Evolutionary conservation across 2,113 vertebrate species (phyloP), one percentile per base, ranked within the genome.

Genomic region (Aramus guarauna): DNA sequence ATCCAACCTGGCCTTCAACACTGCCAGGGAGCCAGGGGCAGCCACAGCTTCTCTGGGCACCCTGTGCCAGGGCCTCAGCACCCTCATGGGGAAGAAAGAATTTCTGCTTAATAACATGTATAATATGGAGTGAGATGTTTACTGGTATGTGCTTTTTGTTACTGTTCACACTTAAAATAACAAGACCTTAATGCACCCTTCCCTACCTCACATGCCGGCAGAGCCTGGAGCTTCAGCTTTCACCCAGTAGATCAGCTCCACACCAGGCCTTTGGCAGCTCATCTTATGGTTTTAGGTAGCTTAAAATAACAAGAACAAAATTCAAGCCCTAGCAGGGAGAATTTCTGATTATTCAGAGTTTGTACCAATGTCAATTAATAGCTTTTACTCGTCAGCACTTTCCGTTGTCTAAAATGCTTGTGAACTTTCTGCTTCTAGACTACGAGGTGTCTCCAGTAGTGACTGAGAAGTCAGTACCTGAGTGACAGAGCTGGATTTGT

Each of bases 381-480:
- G 5, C 29, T 91, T 81, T 67, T 59, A 37, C n/a, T 55, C 50
- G 7, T 78, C 32, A 37, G 11, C 21, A 60, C 19, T 23, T 88
- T 68, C 27, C 11, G 0, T 11, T 90, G 29, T 29, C 79, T 52
- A 43, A 90, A 63, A 50, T 72, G 50, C 13, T n/a, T 23, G 6
- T 48, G 62, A 68, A 9, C 9, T 5, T 60, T n/a, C 19, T 32
- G 45, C 17, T 15, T 39, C 26, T 21, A 34, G 52, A 3, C 9
- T 50, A 2, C 0, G 0, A 5, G 11, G 30, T 85, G 52, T 50
- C 52, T 78, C 1, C 0, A 48, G 45, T 7, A 9, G 34, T 32
- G 60, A 50, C 26, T 12, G 56, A 43, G 12, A 63, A 77, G 55
- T 32, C 8, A 3, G 47, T 20, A 12, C 24, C 9, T 12, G 9